Conservation (phyloP, 2,888 invertebrate species). For the Ophion slaviceki region DNA sequence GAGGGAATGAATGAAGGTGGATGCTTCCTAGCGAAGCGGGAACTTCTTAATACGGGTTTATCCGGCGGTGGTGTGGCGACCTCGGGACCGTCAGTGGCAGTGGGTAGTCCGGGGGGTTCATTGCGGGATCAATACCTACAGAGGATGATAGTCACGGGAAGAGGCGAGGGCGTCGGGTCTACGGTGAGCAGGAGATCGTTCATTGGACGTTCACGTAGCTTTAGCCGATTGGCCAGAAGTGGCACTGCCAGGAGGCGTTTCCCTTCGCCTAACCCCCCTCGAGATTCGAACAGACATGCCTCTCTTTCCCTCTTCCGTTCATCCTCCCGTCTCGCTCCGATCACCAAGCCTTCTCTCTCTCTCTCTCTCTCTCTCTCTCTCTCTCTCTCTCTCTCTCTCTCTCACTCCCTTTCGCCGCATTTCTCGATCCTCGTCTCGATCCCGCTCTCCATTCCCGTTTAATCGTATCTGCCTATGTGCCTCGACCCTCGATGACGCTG, state of each 20-base stretch:
- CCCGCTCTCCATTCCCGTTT: not conserved
- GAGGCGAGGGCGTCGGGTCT: constrained; percentile 80
- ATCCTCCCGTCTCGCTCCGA: constrained; percentile 18
- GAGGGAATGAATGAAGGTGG: constrained; percentile 69
- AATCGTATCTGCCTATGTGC: constrained; percentile 61
- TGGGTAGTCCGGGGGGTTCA: constrained; percentile 77
- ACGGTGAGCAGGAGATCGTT: constrained; percentile 73
- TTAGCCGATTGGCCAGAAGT: constrained; percentile 74
- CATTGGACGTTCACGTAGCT: constrained; percentile 78
- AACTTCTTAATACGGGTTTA: constrained; percentile 79
- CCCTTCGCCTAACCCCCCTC: constrained; percentile 64
- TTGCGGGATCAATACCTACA: constrained; percentile 82
- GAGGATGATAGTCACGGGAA: constrained; percentile 32
- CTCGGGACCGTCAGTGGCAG: constrained; percentile 63
- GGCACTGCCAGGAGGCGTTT: constrained; percentile 82
- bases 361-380: constrained; percentile 26
- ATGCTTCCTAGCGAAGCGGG: constrained; percentile 71
- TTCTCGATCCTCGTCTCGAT: constrained; percentile 27
- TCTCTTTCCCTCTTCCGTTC: constrained; percentile 14
- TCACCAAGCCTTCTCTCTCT: constrained; percentile 9
- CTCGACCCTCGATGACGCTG: constrained; percentile 72
- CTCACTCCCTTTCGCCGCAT: constrained; percentile 18
- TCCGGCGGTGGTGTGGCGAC: constrained; percentile 58
- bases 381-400: constrained; percentile 26
- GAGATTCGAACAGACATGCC: constrained; percentile 23